These are phyloP conservation scores for Bettongia penicillata DNA, from an alignment of 2,113 vertebrate genomes.

Conservation along the genomic window DNA sequence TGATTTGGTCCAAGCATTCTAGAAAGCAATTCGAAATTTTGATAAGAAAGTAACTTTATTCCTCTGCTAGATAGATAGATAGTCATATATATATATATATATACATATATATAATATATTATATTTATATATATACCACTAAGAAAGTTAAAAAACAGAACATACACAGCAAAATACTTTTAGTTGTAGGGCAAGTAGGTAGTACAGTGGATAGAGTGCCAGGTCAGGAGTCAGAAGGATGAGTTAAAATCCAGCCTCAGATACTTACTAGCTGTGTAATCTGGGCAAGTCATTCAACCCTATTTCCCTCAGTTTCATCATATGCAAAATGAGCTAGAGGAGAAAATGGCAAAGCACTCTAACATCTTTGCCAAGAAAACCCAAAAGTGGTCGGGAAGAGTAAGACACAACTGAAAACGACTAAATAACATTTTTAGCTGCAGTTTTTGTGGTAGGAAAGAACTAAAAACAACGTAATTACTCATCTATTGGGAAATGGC, in stretches of 20 bases:
- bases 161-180: neutral
- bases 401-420: neutral
- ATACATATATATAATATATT: too few relatives aligned
- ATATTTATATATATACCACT: neutral
- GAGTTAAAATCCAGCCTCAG: neutral
- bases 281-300: neutral
- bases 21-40: neutral
- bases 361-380: too few relatives aligned
- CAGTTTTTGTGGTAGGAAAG: neutral
- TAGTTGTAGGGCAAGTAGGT: neutral
- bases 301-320: neutral
- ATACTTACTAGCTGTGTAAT: neutral
- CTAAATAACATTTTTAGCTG: neutral
- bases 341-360: too few relatives aligned
- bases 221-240: neutral
- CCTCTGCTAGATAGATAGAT: neutral
- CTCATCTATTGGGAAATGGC: neutral
- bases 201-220: neutral
- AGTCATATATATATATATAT: too few relatives aligned
- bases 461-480: neutral
- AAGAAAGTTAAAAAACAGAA: neutral
- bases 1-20: neutral
- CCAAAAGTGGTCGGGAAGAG: neutral
- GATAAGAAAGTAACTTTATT: neutral
- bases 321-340: too few relatives aligned